A percentile compares a stretch with the other conserved stretches of the same genome.
phyloP scores from a whole-genome alignment of 2,797 vertebrate genomes.

The Peromyscus melanophrys region DNA sequence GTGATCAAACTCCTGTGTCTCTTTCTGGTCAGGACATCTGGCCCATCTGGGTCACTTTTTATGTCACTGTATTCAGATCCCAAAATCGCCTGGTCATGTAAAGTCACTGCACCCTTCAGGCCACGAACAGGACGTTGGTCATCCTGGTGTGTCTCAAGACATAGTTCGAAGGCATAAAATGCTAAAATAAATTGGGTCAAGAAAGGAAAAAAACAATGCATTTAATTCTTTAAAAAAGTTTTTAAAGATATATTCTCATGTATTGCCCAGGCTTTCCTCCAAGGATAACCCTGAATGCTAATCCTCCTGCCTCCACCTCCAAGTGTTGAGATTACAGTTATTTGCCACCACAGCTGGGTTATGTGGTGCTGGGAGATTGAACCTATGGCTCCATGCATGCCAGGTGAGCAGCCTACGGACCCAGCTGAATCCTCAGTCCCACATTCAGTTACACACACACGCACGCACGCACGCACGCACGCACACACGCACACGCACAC shows the following conservation, averaged over 20 bases:
- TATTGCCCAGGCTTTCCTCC: neutral
- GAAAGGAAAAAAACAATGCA: rapidly evolving
- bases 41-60: neutral
- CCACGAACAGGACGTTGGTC: neutral
- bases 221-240: neutral
- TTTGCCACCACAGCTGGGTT: neutral
- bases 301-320: neutral
- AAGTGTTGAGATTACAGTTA: neutral
- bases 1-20: rapidly evolving
- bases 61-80: neutral
- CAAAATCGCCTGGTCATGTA: rapidly evolving
- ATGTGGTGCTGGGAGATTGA: neutral
- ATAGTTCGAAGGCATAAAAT: neutral
- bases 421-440: neutral
- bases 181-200: neutral
- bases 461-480: no score
- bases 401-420: rapidly evolving
- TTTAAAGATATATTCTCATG: neutral
- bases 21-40: neutral
- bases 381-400: no score
- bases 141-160: neutral
- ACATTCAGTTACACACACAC: no score
- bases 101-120: neutral
- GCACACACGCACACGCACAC: no score
- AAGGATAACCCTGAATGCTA: neutral